These are phyloP conservation scores for Pseudonaja textilis DNA, from an alignment of 2,113 vertebrate species.

Conservation along the genomic window DNA sequence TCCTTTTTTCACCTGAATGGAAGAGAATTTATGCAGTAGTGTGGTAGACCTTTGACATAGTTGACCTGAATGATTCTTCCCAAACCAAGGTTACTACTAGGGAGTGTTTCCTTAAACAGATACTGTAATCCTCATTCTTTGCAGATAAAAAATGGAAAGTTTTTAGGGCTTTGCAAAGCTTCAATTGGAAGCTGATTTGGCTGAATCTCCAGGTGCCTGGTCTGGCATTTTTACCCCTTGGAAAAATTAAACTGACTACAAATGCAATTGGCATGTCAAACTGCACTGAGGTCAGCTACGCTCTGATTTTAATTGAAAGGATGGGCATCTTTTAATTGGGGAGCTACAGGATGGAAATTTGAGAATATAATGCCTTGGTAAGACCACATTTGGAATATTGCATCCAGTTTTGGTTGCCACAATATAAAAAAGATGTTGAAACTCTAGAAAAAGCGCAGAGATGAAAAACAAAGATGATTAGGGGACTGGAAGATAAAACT, in stretches of 20 bases:
- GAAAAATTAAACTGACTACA: background rate
- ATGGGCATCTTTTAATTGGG: background rate
- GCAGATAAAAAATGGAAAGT: background rate
- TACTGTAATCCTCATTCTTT: background rate
- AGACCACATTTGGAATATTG: too few relatives aligned
- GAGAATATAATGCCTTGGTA: background rate
- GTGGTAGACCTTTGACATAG: background rate
- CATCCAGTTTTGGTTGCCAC: too few relatives aligned
- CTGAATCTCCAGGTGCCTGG: background rate
- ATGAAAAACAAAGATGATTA: too few relatives aligned
- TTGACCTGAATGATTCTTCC: background rate
- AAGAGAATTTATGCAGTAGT: conserved; percentile 5
- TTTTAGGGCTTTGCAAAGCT: background rate
- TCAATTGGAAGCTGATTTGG: background rate
- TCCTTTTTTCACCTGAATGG: background rate
- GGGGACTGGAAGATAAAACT: too few relatives aligned
- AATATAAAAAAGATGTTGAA: too few relatives aligned
- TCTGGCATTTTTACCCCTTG: background rate
- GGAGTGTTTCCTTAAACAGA: background rate
- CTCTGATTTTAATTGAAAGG: background rate
- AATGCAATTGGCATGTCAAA: background rate
- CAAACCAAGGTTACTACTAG: background rate
- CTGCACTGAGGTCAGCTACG: background rate
- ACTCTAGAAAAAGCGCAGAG: too few relatives aligned
- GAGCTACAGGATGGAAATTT: background rate